phyloP scores from a whole-genome alignment of 2,888 invertebrate species.

The Thymelicus sylvestris region DNA sequence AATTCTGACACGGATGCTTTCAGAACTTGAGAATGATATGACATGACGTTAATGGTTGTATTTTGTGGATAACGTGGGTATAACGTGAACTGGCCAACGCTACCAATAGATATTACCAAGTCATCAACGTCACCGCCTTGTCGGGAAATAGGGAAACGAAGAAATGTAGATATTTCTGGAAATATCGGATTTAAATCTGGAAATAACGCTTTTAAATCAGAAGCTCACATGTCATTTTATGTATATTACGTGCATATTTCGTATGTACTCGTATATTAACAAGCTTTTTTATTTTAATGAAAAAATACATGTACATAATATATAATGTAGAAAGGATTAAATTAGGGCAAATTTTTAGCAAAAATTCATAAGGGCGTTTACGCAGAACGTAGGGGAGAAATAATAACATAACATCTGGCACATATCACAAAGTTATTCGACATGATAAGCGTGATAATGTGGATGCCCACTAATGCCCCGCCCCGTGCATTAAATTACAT shows the following conservation, averaged over 20 bases:
- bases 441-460: constrained; percentile 77
- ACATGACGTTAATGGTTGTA: constrained; percentile 4
- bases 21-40: not conserved
- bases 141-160: too few relatives aligned
- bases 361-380: not conserved
- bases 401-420: constrained; percentile 65
- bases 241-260: too few relatives aligned
- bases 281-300: not conserved
- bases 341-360: not conserved
- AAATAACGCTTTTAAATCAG: too few relatives aligned
- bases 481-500: constrained; percentile 75
- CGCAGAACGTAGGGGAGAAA: constrained; percentile 22
- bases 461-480: constrained; percentile 70
- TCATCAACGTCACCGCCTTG: too few relatives aligned
- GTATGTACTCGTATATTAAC: too few relatives aligned
- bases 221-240: too few relatives aligned
- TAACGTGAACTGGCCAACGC: too few relatives aligned
- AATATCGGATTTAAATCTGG: too few relatives aligned
- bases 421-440: constrained; percentile 72
- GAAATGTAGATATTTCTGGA: too few relatives aligned
- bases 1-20: not conserved
- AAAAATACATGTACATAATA: not conserved
- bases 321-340: not conserved
- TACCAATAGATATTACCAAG: too few relatives aligned
- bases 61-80: not conserved